Conservation (phyloP, 2,888 invertebrate genomes). For the Calameuta pallipes region DNA sequence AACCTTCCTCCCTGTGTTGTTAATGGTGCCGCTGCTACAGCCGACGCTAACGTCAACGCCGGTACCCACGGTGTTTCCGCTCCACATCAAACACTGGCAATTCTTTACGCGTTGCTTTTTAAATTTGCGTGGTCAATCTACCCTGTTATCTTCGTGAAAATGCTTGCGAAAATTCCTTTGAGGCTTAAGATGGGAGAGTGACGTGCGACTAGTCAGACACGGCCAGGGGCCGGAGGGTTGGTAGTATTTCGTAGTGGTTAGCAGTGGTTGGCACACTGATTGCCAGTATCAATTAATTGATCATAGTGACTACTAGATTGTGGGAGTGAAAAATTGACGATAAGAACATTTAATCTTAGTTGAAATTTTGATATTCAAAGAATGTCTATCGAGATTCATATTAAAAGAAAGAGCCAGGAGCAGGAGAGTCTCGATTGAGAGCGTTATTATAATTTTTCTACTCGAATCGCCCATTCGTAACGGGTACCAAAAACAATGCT, state of each 20-base stretch:
- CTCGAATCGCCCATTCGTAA: no score
- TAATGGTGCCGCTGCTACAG: background rate
- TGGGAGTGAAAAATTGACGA: slow-evolving; percentile 5
- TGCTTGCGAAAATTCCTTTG: background rate
- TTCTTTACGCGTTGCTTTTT: background rate
- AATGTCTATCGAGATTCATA: slow-evolving; percentile 11
- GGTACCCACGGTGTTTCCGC: background rate
- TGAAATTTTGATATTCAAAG: slow-evolving; percentile 36
- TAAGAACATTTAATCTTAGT: slow-evolving; percentile 27
- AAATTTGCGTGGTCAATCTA: background rate
- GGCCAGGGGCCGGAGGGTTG: background rate
- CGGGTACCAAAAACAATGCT: no score
- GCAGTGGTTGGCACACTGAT: slow-evolving; percentile 7
- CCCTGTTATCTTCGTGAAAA: background rate
- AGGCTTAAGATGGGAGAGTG: background rate
- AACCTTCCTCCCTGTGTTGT: slow-evolving; percentile 31
- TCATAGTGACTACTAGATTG: background rate
- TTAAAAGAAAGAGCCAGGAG: background rate
- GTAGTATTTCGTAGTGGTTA: slow-evolving; percentile 9
- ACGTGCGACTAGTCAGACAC: background rate
- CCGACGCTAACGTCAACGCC: background rate
- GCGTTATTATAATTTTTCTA: background rate
- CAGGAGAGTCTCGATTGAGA: background rate
- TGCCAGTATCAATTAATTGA: background rate
- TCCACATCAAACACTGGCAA: background rate